phyloP scores from a whole-genome alignment of 2,113 vertebrate species.

The Recurvirostra avosetta region DNA sequence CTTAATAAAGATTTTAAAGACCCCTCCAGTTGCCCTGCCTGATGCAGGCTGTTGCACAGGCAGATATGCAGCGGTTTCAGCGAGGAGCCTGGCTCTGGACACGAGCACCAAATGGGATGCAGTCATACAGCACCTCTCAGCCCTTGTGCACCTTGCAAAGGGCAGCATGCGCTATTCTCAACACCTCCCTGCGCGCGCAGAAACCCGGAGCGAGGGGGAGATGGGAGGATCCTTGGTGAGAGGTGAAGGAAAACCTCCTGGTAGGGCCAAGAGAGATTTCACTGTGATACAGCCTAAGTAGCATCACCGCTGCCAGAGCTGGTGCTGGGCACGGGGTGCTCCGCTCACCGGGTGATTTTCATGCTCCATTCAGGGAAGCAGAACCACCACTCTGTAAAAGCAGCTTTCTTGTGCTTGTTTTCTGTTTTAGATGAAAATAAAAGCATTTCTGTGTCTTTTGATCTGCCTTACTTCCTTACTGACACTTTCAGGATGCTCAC shows the following conservation, averaged over 20 bases:
- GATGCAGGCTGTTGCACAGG: neutral
- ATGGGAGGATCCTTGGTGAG: neutral
- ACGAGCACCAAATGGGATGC: fast-evolving
- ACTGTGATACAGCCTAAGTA: neutral
- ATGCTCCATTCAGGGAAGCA: neutral
- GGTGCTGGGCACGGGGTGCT: neutral
- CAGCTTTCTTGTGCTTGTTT: neutral
- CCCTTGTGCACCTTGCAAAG: neutral
- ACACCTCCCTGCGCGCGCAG: fast-evolving
- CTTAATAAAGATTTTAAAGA: neutral
- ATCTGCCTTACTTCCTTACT: neutral
- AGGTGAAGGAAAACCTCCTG: neutral
- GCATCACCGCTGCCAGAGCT: neutral
- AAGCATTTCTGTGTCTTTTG: neutral
- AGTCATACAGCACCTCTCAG: neutral
- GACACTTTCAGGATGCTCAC: neutral
- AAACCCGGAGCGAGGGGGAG: neutral
- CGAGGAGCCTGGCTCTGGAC: neutral
- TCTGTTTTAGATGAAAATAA: slow-evolving; percentile 27
- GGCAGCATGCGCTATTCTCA: fast-evolving
- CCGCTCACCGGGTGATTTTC: neutral
- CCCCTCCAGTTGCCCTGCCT: neutral
- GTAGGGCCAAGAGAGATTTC: neutral
- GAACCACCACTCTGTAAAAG: neutral
- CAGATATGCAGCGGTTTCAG: neutral